phyloP scores from a whole-genome alignment of 2,113 vertebrate species.

The Nasalis larvatus region DNA sequence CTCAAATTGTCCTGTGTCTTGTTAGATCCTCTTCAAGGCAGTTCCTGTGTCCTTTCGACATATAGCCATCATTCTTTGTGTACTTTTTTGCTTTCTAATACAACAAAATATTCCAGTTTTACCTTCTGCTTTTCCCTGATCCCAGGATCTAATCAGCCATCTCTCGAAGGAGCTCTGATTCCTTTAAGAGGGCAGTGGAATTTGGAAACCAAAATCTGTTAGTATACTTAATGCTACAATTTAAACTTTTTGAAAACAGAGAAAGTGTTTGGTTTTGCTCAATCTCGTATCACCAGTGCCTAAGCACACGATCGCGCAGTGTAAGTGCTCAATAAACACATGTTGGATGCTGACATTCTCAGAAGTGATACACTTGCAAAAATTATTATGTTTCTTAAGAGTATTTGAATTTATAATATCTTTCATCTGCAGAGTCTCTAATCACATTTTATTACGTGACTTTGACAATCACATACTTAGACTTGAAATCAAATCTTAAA shows the following conservation, averaged over 20 bases:
- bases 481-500: background rate
- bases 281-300: background rate
- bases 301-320: accelerated
- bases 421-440: background rate
- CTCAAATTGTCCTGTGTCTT: background rate
- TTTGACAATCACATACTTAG: background rate
- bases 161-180: background rate
- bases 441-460: background rate
- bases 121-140: background rate
- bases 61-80: too few relatives aligned
- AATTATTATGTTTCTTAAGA: background rate
- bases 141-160: background rate
- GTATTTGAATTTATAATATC: background rate
- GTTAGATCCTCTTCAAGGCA: background rate
- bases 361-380: background rate
- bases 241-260: background rate
- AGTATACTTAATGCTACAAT: background rate
- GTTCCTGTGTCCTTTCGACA: background rate
- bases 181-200: background rate
- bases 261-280: background rate
- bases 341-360: background rate
- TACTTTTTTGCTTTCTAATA: background rate
- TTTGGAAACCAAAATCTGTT: background rate
- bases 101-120: background rate
- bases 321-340: accelerated